phyloP scores from a whole-genome alignment of 2,113 vertebrate genomes.

The Eidolon helvum region DNA sequence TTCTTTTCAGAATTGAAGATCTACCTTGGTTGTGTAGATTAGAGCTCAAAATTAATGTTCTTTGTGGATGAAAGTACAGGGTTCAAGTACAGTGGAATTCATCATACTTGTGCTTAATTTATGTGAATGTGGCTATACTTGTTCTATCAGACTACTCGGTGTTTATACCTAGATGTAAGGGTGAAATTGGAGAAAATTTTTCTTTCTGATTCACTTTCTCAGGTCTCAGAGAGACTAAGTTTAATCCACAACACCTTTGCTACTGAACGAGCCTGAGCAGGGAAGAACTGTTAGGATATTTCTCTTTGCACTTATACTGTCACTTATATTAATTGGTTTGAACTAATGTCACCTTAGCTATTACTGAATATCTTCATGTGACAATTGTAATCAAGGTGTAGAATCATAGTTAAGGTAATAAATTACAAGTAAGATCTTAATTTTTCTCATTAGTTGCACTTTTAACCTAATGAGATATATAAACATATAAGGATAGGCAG shows the following conservation, averaged over 20 bases:
- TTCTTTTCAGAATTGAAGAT: background rate
- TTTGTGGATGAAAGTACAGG: background rate
- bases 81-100: background rate
- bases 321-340: background rate
- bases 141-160: background rate
- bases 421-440: constrained; percentile 24
- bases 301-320: background rate
- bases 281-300: constrained; percentile 7
- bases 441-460: background rate
- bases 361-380: background rate
- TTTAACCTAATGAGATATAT: background rate
- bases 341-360: background rate
- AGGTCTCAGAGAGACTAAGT: background rate
- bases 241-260: background rate
- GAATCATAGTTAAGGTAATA: background rate
- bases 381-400: background rate
- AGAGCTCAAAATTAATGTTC: background rate
- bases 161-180: background rate
- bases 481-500: background rate
- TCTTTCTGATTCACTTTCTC: background rate
- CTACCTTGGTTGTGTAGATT: background rate
- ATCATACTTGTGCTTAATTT: background rate
- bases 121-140: background rate
- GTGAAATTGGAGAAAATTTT: background rate
- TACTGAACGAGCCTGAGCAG: background rate